Conservation (phyloP, 1,140 invertebrate species). For the Contarinia nasturtii region DNA sequence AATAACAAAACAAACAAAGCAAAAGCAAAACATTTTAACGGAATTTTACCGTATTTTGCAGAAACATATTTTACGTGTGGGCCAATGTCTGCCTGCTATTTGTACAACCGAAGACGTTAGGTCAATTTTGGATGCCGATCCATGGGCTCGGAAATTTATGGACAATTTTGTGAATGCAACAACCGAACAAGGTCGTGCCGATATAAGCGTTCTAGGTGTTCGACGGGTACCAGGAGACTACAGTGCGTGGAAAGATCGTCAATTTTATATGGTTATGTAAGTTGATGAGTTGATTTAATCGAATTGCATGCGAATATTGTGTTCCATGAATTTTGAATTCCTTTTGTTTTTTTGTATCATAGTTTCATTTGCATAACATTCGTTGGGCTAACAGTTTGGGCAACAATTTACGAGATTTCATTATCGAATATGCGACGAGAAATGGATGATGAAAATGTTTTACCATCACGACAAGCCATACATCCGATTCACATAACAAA, state of each 20-base stretch:
- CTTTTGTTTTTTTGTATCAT: background rate
- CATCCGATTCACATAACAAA: background rate
- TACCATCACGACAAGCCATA: too few relatives aligned
- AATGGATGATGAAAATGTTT: too few relatives aligned
- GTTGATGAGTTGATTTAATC: constrained; percentile 14
- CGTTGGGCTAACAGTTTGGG: background rate
- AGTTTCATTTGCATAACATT: background rate
- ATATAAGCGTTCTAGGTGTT: constrained; percentile 34
- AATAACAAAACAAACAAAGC: too few relatives aligned
- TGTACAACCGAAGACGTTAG: constrained; percentile 39
- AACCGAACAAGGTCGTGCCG: background rate
- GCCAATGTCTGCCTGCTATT: constrained; percentile 49
- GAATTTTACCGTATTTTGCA: background rate
- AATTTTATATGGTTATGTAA: constrained; percentile 53
- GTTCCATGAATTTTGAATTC: background rate
- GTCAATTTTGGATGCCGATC: constrained; percentile 32
- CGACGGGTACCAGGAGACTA: constrained; percentile 51
- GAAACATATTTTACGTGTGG: constrained; percentile 30
- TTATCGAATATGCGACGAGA: background rate
- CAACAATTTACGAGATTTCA: constrained; percentile 1
- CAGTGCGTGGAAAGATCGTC: constrained; percentile 39
- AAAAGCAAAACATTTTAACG: too few relatives aligned
- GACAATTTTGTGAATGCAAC: constrained; percentile 14
- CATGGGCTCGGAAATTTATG: constrained; percentile 25
- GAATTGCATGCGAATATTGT: background rate